Conservation (phyloP, 1,140 invertebrate species). For the Heliconius eleuchia region DNA sequence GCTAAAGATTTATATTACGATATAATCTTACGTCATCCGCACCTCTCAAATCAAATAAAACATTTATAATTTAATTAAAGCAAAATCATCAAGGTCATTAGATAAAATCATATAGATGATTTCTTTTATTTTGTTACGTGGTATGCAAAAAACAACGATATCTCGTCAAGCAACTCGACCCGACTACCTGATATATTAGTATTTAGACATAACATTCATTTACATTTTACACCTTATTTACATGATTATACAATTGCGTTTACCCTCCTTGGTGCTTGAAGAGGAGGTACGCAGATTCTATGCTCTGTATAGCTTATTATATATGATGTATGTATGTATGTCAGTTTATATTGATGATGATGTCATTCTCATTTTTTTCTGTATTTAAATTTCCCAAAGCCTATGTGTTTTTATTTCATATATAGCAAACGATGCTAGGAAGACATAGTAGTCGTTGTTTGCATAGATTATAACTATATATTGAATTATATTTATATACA, state of each 20-base stretch:
- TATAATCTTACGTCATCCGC: no score
- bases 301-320: background rate
- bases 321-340: background rate
- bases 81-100: slow-evolving; percentile 21
- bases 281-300: background rate
- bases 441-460: no score
- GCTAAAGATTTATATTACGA: no score
- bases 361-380: no score
- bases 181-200: slow-evolving; percentile 16
- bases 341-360: no score
- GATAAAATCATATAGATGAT: background rate
- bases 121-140: slow-evolving; percentile 9
- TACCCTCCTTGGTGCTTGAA: background rate
- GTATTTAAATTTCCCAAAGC: no score
- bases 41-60: background rate
- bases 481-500: no score
- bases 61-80: slow-evolving; percentile 17
- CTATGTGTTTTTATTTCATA: no score
- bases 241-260: slow-evolving; percentile 17
- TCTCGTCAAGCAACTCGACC: slow-evolving; percentile 19
- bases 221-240: slow-evolving; percentile 21
- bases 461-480: no score
- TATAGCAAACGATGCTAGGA: no score
- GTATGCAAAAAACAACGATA: slow-evolving; percentile 21
- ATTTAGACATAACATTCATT: slow-evolving; percentile 1